Evolutionary conservation across 1,140 invertebrate genomes (phyloP).

Genomic region (Lepidurus couesii): DNA sequence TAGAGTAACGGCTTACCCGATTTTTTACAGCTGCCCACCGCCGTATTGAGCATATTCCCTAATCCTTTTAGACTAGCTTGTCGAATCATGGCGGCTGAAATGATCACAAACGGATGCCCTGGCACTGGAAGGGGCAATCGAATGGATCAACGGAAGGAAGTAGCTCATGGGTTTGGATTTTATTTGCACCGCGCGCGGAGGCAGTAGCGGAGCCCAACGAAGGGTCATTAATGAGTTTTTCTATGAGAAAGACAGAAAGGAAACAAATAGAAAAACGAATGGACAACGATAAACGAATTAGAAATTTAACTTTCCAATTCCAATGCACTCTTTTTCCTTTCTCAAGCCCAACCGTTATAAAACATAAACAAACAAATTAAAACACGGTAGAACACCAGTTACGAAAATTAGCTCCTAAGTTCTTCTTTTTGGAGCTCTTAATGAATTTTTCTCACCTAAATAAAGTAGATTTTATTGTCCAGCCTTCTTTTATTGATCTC

Average conservation of each 20-base stretch:
- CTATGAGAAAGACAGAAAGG: background rate
- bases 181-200: background rate
- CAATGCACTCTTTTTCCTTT: no score
- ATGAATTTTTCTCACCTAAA: no score
- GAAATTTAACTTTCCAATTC: no score
- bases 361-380: no score
- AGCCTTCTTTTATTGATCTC: no score
- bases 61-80: conserved; percentile 61
- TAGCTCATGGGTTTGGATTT: background rate
- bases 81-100: conserved; percentile 52
- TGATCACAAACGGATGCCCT: conserved; percentile 28
- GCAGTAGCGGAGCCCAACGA: background rate
- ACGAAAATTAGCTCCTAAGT: no score
- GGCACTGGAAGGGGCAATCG: background rate
- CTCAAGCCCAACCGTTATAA: no score
- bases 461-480: no score
- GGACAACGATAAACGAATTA: no score
- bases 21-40: conserved; percentile 49
- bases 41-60: conserved; percentile 59
- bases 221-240: conserved; percentile 1
- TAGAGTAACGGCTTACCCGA: conserved; percentile 34
- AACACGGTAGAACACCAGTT: no score
- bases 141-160: conserved; percentile 21
- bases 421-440: no score
- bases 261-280: background rate